These are phyloP conservation scores for Morpho achilles DNA, from an alignment of 2,888 invertebrate genomes.

Conservation along the genomic window DNA sequence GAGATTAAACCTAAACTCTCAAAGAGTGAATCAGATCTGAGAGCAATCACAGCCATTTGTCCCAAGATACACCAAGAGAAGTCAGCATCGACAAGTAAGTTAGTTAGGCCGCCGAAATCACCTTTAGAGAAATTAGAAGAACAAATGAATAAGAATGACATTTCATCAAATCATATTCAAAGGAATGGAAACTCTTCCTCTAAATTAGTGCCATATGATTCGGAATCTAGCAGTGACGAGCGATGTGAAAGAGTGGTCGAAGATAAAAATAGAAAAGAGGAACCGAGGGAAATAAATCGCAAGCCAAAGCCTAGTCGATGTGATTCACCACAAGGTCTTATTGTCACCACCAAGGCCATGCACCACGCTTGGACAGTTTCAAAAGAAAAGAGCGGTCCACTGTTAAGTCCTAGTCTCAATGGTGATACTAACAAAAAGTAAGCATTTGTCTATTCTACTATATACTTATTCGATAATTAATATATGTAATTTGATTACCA, in stretches of 20 bases:
- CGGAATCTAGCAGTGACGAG: constrained; percentile 77
- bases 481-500: not conserved
- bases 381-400: constrained; percentile 56
- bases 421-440: constrained; percentile 71
- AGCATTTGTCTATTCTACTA: constrained; percentile 25
- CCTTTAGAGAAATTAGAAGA: constrained; percentile 68
- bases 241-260: constrained; percentile 35
- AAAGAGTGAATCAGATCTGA: constrained; percentile 57
- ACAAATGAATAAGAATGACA: constrained; percentile 63
- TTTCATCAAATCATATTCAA: constrained; percentile 37
- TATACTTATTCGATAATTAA: not conserved
- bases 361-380: constrained; percentile 70
- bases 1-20: constrained; percentile 45
- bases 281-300: constrained; percentile 33
- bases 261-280: constrained; percentile 33
- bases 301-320: constrained; percentile 57
- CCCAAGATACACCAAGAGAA: constrained; percentile 45
- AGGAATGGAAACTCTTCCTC: constrained; percentile 50
- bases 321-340: constrained; percentile 49
- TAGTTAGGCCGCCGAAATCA: constrained; percentile 57
- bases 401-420: constrained; percentile 69
- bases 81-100: constrained; percentile 46
- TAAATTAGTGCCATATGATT: constrained; percentile 80
- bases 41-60: constrained; percentile 34
- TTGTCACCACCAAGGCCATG: constrained; percentile 60